Percentiles rank a stretch among this genome's conserved stretches.
phyloP scores from a whole-genome alignment of 2,888 invertebrate genomes.

The Cotesia congregata region DNA sequence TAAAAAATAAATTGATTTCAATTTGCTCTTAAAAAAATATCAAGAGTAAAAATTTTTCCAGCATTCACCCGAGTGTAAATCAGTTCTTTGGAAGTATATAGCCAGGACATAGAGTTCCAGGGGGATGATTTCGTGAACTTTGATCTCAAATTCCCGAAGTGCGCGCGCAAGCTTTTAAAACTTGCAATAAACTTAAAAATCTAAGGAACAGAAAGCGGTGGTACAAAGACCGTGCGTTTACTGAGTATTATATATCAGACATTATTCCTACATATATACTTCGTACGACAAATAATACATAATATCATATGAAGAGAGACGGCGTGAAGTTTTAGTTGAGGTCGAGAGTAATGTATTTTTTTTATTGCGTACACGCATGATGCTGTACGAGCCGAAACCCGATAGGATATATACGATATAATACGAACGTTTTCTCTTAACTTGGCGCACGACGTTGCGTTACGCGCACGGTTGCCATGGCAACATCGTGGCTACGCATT shows the following conservation, averaged over 20 bases:
- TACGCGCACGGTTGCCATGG: conserved; percentile 67
- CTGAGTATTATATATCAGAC: no score
- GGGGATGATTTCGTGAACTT: not conserved
- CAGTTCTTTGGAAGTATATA: no score
- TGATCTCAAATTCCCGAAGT: conserved; percentile 4
- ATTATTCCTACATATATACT: no score
- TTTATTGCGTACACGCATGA: conserved; percentile 20
- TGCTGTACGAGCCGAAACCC: not conserved
- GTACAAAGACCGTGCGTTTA: not conserved
- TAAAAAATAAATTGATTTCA: no score
- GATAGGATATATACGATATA: not conserved
- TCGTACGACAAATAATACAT: no score
- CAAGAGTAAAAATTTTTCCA: no score
- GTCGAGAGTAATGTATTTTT: not conserved
- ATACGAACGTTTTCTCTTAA: conserved; percentile 31
- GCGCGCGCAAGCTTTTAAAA: conserved; percentile 22
- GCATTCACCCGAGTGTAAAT: no score
- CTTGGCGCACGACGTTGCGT: conserved; percentile 54
- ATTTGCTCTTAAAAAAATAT: no score
- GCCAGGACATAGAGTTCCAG: no score
- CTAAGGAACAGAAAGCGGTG: not conserved
- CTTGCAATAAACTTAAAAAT: conserved; percentile 1
- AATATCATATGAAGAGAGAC: not conserved
- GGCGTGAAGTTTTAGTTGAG: not conserved
- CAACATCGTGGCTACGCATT: conserved; percentile 68